Conservation (phyloP, 1,140 invertebrate genomes). For the Aleiodes sp. region DNA sequence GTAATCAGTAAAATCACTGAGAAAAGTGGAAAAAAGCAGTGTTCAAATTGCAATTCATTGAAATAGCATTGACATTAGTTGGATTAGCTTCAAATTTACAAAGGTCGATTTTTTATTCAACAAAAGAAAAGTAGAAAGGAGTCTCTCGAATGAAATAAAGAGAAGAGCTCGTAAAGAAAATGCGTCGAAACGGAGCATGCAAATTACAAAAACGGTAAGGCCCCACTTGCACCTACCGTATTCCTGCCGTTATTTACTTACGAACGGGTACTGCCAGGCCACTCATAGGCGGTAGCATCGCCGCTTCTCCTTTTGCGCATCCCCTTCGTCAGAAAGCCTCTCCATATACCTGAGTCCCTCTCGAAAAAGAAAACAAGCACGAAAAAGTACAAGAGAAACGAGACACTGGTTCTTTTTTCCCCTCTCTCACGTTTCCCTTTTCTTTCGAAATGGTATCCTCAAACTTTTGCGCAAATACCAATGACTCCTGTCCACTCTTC, state of each 20-base stretch:
- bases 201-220: conserved; percentile 40
- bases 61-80: neutral
- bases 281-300: conserved; percentile 22
- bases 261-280: conserved; percentile 1
- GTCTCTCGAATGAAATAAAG: conserved; percentile 30
- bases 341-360: conserved; percentile 6
- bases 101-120: neutral
- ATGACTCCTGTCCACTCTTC: conserved; percentile 26
- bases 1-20: neutral
- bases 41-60: neutral
- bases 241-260: conserved; percentile 38
- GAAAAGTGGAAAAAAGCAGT: neutral
- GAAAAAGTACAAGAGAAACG: neutral
- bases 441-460: conserved; percentile 23
- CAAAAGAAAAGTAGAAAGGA: neutral
- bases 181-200: conserved; percentile 27
- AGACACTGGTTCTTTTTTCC: conserved; percentile 28
- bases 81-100: neutral
- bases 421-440: conserved; percentile 34
- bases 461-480: conserved; percentile 16
- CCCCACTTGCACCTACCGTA: conserved; percentile 33
- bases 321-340: neutral
- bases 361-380: neutral
- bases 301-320: conserved; percentile 10
- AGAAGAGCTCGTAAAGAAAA: neutral